phyloP scores from a whole-genome alignment of 2,113 vertebrate species.

The Meleagris gallopavo region DNA sequence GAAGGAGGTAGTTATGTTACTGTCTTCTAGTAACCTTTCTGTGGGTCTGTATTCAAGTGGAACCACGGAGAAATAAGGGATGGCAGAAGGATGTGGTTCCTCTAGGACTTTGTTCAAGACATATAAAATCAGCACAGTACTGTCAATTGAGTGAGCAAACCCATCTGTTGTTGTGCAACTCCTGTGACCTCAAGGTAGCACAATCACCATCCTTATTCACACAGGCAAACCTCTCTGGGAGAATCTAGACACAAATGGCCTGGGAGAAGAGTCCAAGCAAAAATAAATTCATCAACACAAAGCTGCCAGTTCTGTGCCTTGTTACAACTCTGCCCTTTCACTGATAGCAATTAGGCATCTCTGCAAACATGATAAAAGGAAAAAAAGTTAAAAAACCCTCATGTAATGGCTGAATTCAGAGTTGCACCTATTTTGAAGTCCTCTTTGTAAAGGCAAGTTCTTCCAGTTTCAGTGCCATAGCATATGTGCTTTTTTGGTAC shows the following conservation, averaged over 20 bases:
- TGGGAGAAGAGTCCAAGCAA: neutral
- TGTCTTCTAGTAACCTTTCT: neutral
- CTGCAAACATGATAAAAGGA: neutral
- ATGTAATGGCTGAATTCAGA: neutral
- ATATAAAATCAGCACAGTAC: neutral
- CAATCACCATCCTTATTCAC: neutral
- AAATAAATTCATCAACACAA: neutral
- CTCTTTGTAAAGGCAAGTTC: neutral
- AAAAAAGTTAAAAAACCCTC: fast-evolving
- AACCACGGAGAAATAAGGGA: neutral
- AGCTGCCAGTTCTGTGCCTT: neutral
- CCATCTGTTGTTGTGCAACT: neutral
- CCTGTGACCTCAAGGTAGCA: neutral
- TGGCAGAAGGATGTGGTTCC: neutral
- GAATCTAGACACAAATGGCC: neutral
- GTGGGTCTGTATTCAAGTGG: neutral
- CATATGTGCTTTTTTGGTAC: neutral
- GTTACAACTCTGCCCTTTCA: neutral
- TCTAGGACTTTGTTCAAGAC: neutral
- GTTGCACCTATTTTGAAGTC: neutral
- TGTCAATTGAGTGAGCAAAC: neutral
- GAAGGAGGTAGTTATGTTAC: neutral
- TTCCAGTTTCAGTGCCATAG: neutral
- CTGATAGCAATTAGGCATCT: neutral
- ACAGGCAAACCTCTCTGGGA: neutral